Conservation (phyloP, 2,888 invertebrate genomes). For the Hedychridium roseum region DNA sequence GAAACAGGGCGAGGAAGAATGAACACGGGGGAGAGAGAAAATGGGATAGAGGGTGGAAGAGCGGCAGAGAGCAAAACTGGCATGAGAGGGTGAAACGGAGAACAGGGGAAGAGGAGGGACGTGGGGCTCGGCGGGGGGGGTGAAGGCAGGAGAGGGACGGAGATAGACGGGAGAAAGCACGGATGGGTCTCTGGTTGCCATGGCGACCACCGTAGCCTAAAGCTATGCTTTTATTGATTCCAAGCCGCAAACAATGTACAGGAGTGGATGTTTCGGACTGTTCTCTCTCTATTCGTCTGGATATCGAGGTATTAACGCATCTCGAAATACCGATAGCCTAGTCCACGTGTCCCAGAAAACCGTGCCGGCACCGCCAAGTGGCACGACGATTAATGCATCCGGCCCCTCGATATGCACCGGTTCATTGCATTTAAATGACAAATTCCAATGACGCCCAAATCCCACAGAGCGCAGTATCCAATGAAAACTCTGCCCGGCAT, state of each 20-base stretch:
- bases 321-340: constrained; percentile 44
- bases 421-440: constrained; percentile 23
- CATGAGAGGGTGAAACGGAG: neutral
- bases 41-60: constrained; percentile 25
- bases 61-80: constrained; percentile 7
- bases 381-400: constrained; percentile 30
- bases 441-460: too few species aligned
- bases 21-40: constrained; percentile 21
- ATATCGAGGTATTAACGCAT: constrained; percentile 49
- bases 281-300: constrained; percentile 54
- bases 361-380: constrained; percentile 22
- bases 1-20: constrained; percentile 5
- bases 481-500: too few species aligned
- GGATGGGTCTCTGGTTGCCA: constrained; percentile 58
- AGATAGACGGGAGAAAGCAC: too few species aligned
- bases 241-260: constrained; percentile 64
- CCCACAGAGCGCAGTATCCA: too few species aligned
- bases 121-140: constrained; percentile 3
- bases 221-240: constrained; percentile 65
- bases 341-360: constrained; percentile 45
- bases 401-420: constrained; percentile 9
- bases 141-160: constrained; percentile 22
- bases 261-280: constrained; percentile 62
- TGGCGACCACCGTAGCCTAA: constrained; percentile 62
- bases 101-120: neutral